Evolutionary conservation across 1,140 invertebrate species (phyloP).

Genomic region (Pachyrhynchus sulphureomaculatus): DNA sequence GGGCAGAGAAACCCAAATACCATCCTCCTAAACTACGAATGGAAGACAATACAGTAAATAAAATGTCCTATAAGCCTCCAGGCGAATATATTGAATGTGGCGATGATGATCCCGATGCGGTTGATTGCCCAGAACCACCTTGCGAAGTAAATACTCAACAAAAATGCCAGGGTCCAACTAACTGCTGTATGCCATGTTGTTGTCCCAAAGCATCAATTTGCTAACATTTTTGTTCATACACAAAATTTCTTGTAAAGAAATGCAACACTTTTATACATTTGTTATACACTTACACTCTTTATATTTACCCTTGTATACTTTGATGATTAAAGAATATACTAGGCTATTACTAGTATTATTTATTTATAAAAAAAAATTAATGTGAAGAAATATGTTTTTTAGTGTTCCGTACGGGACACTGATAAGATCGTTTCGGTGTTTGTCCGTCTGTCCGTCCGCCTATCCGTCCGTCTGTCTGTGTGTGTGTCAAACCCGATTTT

Average conservation of each 20-base stretch:
- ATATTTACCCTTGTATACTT: background rate
- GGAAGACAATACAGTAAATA: constrained; percentile 52
- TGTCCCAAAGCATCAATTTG: constrained; percentile 47
- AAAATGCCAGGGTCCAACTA: constrained; percentile 9
- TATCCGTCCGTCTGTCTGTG: too few species aligned
- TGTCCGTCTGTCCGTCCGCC: too few species aligned
- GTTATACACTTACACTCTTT: background rate
- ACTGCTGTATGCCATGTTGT: constrained; percentile 42
- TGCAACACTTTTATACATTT: too few species aligned
- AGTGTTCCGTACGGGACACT: too few species aligned
- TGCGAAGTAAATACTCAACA: constrained; percentile 24
- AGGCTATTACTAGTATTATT: background rate
- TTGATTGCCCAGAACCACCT: constrained; percentile 43
- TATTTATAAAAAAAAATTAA: too few species aligned
- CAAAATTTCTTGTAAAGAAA: background rate
- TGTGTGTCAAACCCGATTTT: too few species aligned
- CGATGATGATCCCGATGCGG: constrained; percentile 46
- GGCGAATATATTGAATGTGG: constrained; percentile 53
- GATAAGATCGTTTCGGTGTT: too few species aligned
- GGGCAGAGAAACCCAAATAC: constrained; percentile 52
- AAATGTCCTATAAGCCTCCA: constrained; percentile 54
- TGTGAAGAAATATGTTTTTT: too few species aligned
- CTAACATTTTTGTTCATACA: constrained; percentile 29
- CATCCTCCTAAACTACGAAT: constrained; percentile 49
- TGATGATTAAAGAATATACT: too few species aligned